Evolutionary conservation across 2,888 invertebrate species (phyloP).

Genomic region (Miltochrista miniata): DNA sequence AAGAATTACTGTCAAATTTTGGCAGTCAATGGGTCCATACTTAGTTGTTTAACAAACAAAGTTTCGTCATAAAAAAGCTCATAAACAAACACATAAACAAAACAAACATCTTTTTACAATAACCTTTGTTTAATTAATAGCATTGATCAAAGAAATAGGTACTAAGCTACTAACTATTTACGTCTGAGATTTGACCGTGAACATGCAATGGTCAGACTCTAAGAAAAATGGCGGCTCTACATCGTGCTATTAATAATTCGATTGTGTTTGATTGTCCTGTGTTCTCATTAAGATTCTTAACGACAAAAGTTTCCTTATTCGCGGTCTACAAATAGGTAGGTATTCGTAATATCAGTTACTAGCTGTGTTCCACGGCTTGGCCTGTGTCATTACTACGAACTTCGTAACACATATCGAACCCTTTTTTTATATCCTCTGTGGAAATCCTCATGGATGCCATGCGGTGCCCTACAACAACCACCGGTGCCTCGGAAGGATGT

Average conservation of each 20-base stretch:
- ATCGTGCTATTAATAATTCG: constrained; percentile 34
- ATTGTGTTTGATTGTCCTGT: constrained; percentile 37
- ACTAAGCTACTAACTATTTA: neutral
- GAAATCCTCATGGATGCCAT: too few species aligned
- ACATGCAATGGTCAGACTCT: constrained; percentile 25
- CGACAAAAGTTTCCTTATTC: constrained; percentile 19
- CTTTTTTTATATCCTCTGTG: too few species aligned
- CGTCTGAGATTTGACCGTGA: constrained; percentile 26
- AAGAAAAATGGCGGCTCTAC: constrained; percentile 22
- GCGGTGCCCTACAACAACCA: too few species aligned
- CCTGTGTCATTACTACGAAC: too few species aligned
- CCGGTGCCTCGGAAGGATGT: too few species aligned
- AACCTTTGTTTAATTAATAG: constrained; percentile 5
- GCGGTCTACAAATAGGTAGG: neutral
- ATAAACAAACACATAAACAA: too few species aligned
- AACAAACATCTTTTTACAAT: too few species aligned
- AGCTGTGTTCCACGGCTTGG: neutral
- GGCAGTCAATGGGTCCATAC: too few species aligned
- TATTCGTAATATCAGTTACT: neutral
- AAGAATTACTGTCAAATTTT: too few species aligned
- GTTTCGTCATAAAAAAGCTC: too few species aligned
- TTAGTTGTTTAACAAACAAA: too few species aligned
- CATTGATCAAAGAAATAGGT: constrained; percentile 6
- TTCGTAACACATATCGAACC: too few species aligned
- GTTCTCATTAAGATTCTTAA: constrained; percentile 30